phyloP scores from a whole-genome alignment of 2,113 vertebrate species.

The Dolichallabes microphthalmus region DNA sequence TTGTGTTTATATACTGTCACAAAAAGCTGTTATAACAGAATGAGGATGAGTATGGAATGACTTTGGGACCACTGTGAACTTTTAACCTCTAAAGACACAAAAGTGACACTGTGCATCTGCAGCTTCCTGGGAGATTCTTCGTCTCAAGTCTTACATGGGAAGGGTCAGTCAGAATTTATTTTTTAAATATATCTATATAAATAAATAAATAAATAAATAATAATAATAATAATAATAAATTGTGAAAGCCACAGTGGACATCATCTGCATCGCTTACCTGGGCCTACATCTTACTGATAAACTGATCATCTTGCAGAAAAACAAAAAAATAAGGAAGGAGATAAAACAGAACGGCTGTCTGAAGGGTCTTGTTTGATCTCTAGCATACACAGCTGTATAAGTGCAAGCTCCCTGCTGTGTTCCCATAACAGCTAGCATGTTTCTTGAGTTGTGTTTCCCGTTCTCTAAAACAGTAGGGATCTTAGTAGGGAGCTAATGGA shows the following conservation, averaged over 20 bases:
- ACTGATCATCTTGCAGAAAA: not conserved
- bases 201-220: no score
- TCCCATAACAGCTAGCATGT: constrained; percentile 48
- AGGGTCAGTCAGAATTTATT: not conserved
- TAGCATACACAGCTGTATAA: constrained; percentile 51
- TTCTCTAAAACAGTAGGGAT: constrained; percentile 3
- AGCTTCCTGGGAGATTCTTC: constrained; percentile 7
- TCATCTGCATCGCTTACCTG: not conserved
- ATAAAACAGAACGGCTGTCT: not conserved
- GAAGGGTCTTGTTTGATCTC: constrained; percentile 30
- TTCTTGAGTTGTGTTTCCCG: constrained; percentile 21
- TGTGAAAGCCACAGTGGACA: not conserved
- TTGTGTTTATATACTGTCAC: no score
- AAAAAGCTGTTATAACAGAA: not conserved
- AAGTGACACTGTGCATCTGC: constrained; percentile 12
- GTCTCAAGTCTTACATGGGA: constrained; percentile 18
- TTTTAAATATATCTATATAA: no score
- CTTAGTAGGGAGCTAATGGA: constrained; percentile 14
- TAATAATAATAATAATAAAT: not conserved
- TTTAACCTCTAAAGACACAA: constrained; percentile 9
- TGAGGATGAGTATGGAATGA: not conserved
- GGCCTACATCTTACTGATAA: not conserved
- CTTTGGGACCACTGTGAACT: not conserved
- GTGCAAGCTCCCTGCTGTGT: constrained; percentile 46
- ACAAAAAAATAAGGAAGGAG: not conserved